Conservation (phyloP, 2,888 invertebrate species). For the Meganola albula region DNA sequence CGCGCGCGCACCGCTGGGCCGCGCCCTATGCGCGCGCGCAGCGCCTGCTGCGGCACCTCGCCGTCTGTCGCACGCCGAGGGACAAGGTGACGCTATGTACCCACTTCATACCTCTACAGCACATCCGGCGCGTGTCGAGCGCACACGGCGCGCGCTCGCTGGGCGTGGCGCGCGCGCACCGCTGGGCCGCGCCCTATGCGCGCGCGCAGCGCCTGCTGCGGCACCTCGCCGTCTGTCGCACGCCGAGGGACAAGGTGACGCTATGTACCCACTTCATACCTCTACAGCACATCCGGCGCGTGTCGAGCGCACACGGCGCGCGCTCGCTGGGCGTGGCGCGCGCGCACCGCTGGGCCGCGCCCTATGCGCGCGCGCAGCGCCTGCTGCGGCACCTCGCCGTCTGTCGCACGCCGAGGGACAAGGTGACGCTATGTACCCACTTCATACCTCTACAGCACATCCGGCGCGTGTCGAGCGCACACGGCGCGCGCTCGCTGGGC, state of each 20-base stretch:
- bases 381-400: constrained; percentile 92
- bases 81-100: constrained; percentile 64
- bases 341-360: constrained; percentile 87
- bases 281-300: constrained; percentile 92
- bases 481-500: constrained; percentile 47
- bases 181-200: constrained; percentile 97
- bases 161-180: constrained; percentile 80
- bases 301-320: background rate
- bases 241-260: constrained; percentile 82
- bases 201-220: constrained; percentile 94
- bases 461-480: background rate
- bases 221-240: constrained; percentile 93
- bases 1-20: constrained; percentile 83
- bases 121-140: background rate
- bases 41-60: constrained; percentile 89
- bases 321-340: constrained; percentile 77
- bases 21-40: constrained; percentile 98
- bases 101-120: too few relatives aligned
- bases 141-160: constrained; percentile 80
- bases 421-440: constrained; percentile 17
- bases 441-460: too few relatives aligned
- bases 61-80: constrained; percentile 92
- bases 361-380: constrained; percentile 96
- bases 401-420: constrained; percentile 91
- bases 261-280: too few relatives aligned